Base-by-base conservation (phyloP, 2,888 invertebrate species). In the Torymus tubicola region DNA sequence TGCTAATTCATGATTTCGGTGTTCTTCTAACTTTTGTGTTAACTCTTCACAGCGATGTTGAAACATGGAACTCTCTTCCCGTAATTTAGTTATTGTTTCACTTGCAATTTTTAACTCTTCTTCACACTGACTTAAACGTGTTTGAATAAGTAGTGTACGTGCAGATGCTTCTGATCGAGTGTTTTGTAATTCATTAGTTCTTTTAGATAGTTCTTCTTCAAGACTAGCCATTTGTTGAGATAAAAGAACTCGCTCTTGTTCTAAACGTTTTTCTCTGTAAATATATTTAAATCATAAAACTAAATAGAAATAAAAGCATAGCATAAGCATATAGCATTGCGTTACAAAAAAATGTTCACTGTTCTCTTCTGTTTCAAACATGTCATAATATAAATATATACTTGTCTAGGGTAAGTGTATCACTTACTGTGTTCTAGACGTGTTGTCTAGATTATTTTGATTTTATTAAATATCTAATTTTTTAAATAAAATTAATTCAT, bases 201-300 rank as follows among this genome's bases (percentile, higher is more conserved):
- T 94, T 81, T 95, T 94, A 83, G 95, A 94, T 16, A 98, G 92
- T 91, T 98, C 97, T 86, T 95, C 94, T 80, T 95, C 95, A 50
- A 98, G 91, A 78, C 94, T 93, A 85, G 95, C 93, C 84, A 97
- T 94, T 92, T 97, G 96, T 83, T 95, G 95, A 83, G 94, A 94
- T 50, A 97, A 90, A 85, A 97, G 93, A 8, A 93, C 92, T 86
- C 95, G 93, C 90, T 98, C 98, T 88, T 96, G 95, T 86, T 96
- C 96, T 86, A 97, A 92, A 21, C 96, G 93, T 87, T 96, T 96
- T 90, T 97, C 97, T 86, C 93, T 91, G 80, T 16, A 84, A 84
- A 71, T 24, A 53, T 71, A 53, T 70, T n/a, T 61, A 31, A 57
- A 63, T 3, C 2, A 60, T 65, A 4, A 24, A 52, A 57, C 55